Conservation (phyloP, 2,888 invertebrate species). For the Drosophila tanythrix region DNA sequence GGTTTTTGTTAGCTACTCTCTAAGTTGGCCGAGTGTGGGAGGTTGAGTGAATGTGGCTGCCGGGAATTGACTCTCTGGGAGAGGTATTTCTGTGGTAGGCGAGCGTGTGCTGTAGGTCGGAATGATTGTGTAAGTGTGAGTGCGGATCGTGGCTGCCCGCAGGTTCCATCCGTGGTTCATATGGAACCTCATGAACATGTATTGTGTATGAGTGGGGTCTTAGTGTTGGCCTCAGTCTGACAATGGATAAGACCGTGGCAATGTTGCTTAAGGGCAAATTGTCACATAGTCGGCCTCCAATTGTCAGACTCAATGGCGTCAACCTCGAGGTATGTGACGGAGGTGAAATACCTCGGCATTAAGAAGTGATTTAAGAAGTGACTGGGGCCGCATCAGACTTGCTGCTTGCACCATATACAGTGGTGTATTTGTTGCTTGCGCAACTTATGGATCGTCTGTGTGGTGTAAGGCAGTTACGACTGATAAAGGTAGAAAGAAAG, state of each 20-base stretch:
- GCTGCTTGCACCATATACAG: constrained; percentile 9
- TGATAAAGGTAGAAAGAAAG: constrained; percentile 9
- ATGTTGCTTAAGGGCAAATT: constrained; percentile 39
- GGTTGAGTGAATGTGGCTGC: not conserved
- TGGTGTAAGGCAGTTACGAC: constrained; percentile 13
- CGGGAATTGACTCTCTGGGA: not conserved
- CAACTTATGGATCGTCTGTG: constrained; percentile 26
- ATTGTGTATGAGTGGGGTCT: constrained; percentile 18
- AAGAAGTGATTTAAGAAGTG: constrained; percentile 12
- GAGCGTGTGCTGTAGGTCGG: constrained; percentile 22
- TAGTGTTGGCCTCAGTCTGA: constrained; percentile 21
- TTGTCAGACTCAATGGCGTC: constrained; percentile 6
- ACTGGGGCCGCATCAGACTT: constrained; percentile 18
- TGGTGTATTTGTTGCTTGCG: constrained; percentile 22
- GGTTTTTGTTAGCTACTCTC: not conserved
- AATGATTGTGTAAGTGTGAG: not conserved
- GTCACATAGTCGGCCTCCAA: not conserved
- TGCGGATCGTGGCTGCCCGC: constrained; percentile 24
- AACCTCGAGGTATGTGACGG: constrained; percentile 6
- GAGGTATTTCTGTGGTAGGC: not conserved
- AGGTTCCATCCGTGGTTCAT: constrained; percentile 40
- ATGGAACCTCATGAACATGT: constrained; percentile 45
- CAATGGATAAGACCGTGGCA: constrained; percentile 26
- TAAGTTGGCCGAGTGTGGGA: constrained; percentile 34
- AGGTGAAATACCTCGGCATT: constrained; percentile 11